These are phyloP conservation scores for Gallinago jamesoni DNA, from an alignment of 2,113 vertebrate genomes.

Conservation along the genomic window DNA sequence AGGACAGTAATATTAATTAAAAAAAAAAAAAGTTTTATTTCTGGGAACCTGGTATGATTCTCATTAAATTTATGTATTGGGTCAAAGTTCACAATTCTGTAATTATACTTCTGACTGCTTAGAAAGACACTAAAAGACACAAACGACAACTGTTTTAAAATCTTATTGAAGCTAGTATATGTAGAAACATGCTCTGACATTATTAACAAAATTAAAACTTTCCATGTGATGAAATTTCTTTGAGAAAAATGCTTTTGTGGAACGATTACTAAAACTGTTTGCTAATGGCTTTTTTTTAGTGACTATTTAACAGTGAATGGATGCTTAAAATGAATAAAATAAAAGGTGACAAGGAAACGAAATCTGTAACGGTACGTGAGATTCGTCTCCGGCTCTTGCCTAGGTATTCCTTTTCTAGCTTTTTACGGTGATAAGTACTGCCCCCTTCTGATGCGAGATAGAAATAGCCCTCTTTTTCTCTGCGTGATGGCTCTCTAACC, in stretches of 20 bases:
- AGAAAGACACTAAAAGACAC: not conserved
- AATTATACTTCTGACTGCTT: not conserved
- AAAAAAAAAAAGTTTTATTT: not conserved
- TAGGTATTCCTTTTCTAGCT: not conserved
- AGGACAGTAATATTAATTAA: not conserved
- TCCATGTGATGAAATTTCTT: not conserved
- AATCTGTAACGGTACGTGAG: not conserved
- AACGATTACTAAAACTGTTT: not conserved
- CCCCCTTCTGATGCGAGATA: conserved; percentile 1
- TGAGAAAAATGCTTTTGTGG: not conserved
- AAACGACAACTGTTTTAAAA: not conserved
- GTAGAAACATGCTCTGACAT: not conserved
- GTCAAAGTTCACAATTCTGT: not conserved
- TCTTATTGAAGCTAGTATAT: not conserved
- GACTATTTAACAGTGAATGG: not conserved
- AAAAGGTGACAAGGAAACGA: not conserved
- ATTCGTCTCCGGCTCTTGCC: not conserved
- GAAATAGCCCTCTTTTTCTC: not conserved
- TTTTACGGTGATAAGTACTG: not conserved
- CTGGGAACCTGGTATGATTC: not conserved
- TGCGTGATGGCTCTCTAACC: not conserved
- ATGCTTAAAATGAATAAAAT: not conserved
- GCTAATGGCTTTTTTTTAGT: not conserved
- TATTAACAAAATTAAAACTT: not conserved
- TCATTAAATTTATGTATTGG: not conserved